phyloP scores from a whole-genome alignment of 2,888 invertebrate species.

The Drosophila testacea region DNA sequence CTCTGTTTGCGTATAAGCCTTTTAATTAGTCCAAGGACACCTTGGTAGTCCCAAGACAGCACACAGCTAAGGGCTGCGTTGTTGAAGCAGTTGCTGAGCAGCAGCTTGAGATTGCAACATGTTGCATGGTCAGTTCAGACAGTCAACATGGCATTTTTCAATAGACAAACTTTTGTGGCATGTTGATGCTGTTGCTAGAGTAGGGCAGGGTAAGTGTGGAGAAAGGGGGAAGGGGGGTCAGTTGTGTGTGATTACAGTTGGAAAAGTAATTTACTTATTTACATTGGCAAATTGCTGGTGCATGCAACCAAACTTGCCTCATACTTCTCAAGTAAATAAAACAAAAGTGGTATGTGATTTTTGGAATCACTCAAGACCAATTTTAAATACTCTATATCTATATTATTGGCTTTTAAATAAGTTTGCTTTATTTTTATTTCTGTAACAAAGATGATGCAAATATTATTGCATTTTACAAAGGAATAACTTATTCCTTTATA shows the following conservation, averaged over 20 bases:
- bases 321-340: slow-evolving; percentile 4
- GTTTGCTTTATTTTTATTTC: no score
- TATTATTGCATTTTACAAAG: no score
- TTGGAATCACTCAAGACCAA: background rate
- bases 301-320: slow-evolving; percentile 1
- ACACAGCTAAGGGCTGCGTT: background rate
- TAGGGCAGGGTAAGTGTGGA: background rate
- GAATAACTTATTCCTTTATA: no score
- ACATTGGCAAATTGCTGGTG: slow-evolving; percentile 66
- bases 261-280: slow-evolving; percentile 68
- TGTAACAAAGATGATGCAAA: no score
- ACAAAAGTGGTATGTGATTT: background rate
- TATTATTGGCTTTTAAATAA: background rate
- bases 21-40: slow-evolving; percentile 76
- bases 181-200: background rate
- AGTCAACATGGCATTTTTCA: slow-evolving; percentile 29
- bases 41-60: slow-evolving; percentile 28
- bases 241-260: slow-evolving; percentile 36
- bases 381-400: background rate
- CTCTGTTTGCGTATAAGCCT: slow-evolving; percentile 40
- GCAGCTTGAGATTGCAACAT: slow-evolving; percentile 41
- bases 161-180: slow-evolving; percentile 48
- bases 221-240: background rate
- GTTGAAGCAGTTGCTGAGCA: slow-evolving; percentile 17
- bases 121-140: slow-evolving; percentile 28